Evolutionary conservation across 2,888 invertebrate genomes (phyloP).

Genomic region (Tipula helvola): DNA sequence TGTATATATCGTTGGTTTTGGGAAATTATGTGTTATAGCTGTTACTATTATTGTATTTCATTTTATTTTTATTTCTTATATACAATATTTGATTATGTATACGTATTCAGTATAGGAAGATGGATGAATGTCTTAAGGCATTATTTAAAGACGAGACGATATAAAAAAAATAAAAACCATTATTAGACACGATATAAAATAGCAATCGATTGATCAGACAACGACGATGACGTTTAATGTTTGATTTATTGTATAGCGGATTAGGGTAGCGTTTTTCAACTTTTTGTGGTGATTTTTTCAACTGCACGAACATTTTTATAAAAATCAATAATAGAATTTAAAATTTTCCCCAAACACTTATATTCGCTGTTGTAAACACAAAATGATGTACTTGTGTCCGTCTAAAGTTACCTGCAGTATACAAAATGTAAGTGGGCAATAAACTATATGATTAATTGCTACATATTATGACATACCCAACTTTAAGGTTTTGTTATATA

Average conservation of each 20-base stretch:
- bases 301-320: not conserved
- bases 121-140: conserved; percentile 4
- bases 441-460: not conserved
- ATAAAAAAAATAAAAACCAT: not conserved
- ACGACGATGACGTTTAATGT: conserved; percentile 4
- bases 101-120: not conserved
- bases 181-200: not conserved
- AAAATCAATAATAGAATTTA: not conserved
- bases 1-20: not conserved
- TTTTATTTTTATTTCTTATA: not conserved
- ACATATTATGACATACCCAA: not conserved
- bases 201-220: not conserved
- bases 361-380: not conserved
- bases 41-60: not conserved
- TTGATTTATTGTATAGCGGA: not conserved
- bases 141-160: not conserved
- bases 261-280: not conserved
- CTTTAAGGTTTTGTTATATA: not conserved
- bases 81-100: not conserved
- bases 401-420: not conserved
- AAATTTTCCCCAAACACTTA: not conserved
- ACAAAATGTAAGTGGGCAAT: not conserved
- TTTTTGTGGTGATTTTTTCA: not conserved
- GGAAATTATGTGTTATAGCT: not conserved
- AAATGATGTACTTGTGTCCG: not conserved